Conservation (phyloP, 2,797 vertebrate species). For the Poliocrania exsul region DNA sequence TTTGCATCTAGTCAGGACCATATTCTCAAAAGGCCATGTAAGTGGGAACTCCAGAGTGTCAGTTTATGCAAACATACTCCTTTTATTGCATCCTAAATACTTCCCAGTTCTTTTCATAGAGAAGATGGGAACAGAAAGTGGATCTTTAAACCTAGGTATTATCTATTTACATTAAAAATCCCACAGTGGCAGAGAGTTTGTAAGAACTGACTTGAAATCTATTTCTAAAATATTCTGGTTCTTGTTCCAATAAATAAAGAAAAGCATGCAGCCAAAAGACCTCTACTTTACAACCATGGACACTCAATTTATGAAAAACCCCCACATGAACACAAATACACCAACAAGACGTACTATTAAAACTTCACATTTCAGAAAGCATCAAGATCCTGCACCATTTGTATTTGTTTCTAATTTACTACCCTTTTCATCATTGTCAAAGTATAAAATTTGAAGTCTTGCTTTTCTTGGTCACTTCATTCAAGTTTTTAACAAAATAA, state of each 20-base stretch:
- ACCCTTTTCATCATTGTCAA: not conserved
- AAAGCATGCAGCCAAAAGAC: not conserved
- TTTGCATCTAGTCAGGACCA: not conserved
- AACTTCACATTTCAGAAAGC: not conserved
- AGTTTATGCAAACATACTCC: not conserved
- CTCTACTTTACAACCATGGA: not conserved
- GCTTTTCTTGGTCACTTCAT: not conserved
- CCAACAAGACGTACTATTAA: not conserved
- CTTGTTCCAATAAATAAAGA: not conserved
- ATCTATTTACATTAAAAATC: not conserved
- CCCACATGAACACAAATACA: not conserved
- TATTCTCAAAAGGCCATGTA: not conserved
- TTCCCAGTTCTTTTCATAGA: not conserved
- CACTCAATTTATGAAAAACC: not conserved
- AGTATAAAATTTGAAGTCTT: not conserved
- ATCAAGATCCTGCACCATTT: not conserved
- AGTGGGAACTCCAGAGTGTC: not conserved
- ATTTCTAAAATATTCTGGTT: not conserved
- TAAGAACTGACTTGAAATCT: not conserved
- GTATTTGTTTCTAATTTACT: not conserved
- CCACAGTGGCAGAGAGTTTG: not conserved
- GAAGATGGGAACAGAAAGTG: not conserved
- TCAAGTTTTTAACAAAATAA: not conserved
- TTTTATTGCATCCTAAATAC: not conserved
- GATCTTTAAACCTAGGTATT: not conserved